A percentile compares a stretch with the other conserved stretches of the same genome.
phyloP scores from a whole-genome alignment of 2,113 vertebrate genomes.

The Mionectes macconnelli region DNA sequence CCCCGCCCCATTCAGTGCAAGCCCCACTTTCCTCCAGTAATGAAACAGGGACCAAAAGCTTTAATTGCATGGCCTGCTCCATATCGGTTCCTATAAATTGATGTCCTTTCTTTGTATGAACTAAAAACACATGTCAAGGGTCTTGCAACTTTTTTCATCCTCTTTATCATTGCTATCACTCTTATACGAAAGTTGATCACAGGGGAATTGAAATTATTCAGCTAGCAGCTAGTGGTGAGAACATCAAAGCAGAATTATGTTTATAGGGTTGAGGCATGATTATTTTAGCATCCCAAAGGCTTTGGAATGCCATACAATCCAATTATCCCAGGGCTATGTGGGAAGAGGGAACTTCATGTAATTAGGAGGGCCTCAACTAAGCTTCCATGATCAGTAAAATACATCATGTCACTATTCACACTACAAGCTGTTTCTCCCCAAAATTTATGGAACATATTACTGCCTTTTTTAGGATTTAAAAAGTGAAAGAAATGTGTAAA shows the following conservation, averaged over 20 bases:
- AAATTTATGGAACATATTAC: neutral
- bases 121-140: neutral
- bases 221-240: conserved; percentile 23
- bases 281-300: conserved; percentile 58
- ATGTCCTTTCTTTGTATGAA: neutral
- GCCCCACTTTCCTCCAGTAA: neutral
- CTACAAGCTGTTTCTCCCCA: neutral
- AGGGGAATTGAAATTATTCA: conserved; percentile 44
- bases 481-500: neutral
- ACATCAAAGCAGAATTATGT: conserved; percentile 53
- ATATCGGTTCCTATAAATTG: neutral
- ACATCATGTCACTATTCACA: neutral
- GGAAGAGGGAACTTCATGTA: conserved; percentile 13
- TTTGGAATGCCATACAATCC: conserved; percentile 26
- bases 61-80: neutral
- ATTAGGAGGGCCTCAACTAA: neutral
- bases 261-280: conserved; percentile 48
- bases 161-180: neutral
- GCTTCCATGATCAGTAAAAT: neutral
- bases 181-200: conserved; percentile 29
- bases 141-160: neutral
- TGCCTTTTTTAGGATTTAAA: neutral
- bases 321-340: conserved; percentile 36
- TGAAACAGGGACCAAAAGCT: neutral
- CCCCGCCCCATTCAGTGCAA: neutral